Conservation (phyloP, 2,888 invertebrate genomes). For the Campopleginae sp. region DNA sequence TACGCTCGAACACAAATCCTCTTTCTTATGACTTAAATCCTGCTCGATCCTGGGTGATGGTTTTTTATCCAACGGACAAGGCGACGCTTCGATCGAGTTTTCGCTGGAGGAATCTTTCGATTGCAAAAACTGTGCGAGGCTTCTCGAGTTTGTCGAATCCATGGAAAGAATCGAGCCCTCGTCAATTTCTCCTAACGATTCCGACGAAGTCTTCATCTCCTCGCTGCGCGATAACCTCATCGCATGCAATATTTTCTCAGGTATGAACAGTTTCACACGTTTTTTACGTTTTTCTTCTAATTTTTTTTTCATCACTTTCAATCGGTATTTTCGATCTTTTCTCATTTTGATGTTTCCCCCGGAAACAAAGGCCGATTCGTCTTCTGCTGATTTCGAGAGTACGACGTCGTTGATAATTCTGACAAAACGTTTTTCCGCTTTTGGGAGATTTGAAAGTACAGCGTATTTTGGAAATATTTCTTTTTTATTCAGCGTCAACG, state of each 20-base stretch:
- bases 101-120: not conserved
- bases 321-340: not conserved
- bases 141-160: conserved; percentile 12
- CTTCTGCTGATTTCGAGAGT: not conserved
- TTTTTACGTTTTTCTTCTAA: conserved; percentile 6
- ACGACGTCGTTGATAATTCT: conserved; percentile 27
- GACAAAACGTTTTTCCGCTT: conserved; percentile 14
- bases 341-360: conserved; percentile 42
- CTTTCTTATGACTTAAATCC: not conserved
- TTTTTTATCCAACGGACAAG: not conserved
- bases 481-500: not conserved
- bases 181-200: conserved; percentile 12
- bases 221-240: conserved; percentile 1
- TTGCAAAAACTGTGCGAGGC: not conserved
- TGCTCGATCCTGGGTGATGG: not conserved
- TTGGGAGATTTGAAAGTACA: conserved; percentile 7
- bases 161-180: not conserved
- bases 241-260: conserved; percentile 33
- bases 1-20: not conserved
- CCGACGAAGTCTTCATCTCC: conserved; percentile 1
- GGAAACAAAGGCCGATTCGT: not conserved
- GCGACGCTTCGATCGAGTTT: not conserved
- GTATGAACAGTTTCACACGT: conserved; percentile 17
- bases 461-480: not conserved
- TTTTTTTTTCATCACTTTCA: conserved; percentile 18